Evolutionary conservation across 64 coral and sea anemone genomes (phyloP), one percentile per base, ranked within the genome.

Genomic region (Montipora capricornis): DNA sequence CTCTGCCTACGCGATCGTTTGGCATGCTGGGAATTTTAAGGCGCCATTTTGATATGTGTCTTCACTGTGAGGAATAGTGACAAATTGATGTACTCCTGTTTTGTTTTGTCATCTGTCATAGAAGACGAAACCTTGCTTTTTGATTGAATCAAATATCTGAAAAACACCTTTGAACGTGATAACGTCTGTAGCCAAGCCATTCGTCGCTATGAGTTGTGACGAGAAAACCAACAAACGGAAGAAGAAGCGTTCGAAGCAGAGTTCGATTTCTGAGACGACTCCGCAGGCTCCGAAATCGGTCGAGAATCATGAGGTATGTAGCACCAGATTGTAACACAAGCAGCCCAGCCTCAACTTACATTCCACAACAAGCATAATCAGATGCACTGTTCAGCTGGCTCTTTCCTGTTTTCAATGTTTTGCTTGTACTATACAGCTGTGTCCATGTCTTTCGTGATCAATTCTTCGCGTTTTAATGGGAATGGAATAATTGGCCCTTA

Each of bases 21-120:
- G 82, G 82, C 82, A 86, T 86, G 64, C 66, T n/a, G 82, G 82
- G 66, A 86, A 73, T 86, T 69, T 71, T 78, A 78, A 68, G 82
- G 82, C 82, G 82, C 82, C 82, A 86, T 86, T 86, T 86, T 86
- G 82, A 86, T 86, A 64, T 86, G 82, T 71, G 62, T 62, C 44
- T 86, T 86, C 66, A 49, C 29, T 29, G 59, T 68, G 44, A 13
- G 64, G 71, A 73, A 66, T 86, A 66, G 68, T 15, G 66, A 66
- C 11, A 64, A 70, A 71, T 46, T 50, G 46, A 73, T 70, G 64
- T 49, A 49, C 64, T 48, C 47, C 62, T 73, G 82, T 86, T 71
- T 86, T 86, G 82, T 50, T 86, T 73, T 70, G 44, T 22, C 66
- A 45, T 86, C 66, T 19, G 82, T 10, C 66, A 51, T 37, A 71